Evolutionary conservation across 2,888 invertebrate genomes (phyloP).

Genomic region (Vanessa cardui): DNA sequence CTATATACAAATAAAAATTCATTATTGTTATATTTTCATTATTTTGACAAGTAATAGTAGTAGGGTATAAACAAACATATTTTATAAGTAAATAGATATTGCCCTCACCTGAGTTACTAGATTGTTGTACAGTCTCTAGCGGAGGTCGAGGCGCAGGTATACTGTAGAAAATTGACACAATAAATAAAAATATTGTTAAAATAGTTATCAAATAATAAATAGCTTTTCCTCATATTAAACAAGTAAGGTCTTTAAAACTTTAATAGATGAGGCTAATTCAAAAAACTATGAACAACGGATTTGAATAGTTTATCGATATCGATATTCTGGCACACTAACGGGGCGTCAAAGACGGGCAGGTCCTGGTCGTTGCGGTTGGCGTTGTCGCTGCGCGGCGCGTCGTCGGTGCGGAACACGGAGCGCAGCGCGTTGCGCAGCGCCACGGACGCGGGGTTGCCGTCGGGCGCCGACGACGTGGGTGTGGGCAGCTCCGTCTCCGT

Average conservation of each 20-base stretch:
- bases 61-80: background rate
- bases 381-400: conserved; percentile 55
- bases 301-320: no score
- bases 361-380: conserved; percentile 60
- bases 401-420: conserved; percentile 67
- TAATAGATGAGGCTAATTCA: no score
- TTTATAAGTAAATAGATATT: background rate
- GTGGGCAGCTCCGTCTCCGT: conserved; percentile 73
- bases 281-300: no score
- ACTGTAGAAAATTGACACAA: conserved; percentile 42
- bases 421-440: conserved; percentile 73
- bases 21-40: background rate
- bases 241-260: no score
- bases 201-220: no score
- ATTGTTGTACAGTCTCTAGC: conserved; percentile 64
- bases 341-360: conserved; percentile 66
- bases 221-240: no score
- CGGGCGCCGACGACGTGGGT: conserved; percentile 71
- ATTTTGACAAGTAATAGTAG: background rate
- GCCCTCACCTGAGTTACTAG: conserved; percentile 63
- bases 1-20: conserved; percentile 41
- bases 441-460: conserved; percentile 62
- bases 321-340: conserved; percentile 63
- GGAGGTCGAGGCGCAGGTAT: conserved; percentile 67
- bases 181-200: conserved; percentile 10